Evolutionary conservation across 2,888 invertebrate genomes (phyloP), one percentile per base, ranked within the genome.

Genomic region (Netelia fuscicornis): DNA sequence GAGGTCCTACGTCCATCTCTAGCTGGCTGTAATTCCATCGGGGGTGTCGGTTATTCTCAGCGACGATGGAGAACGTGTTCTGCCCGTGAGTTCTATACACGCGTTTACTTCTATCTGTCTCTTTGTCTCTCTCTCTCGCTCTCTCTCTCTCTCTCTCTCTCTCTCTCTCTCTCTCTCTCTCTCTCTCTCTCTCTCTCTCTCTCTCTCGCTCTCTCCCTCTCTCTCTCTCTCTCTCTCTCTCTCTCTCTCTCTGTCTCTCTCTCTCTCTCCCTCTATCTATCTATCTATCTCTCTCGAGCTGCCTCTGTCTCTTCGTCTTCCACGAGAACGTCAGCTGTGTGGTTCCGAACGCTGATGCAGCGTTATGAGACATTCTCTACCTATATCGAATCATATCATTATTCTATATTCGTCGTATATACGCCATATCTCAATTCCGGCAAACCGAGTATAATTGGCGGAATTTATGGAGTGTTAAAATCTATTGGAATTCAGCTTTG

Each of bases 1-100:
- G 89, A 87, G 88, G 88, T 87, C 89, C 70, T 52, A 10, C 70
- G 70, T 85, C 81, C 81, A 79, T 83, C 56, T 56, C 56, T 56
- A 77, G 74, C 76, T 83, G 67, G 82, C 70, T 87, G 75, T 85
- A 75, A 85, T 82, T 81, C 75, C 74, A 71, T 48, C 85, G 58
- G 74, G 48, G 68, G 79, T 83, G 85, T 79, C 79, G 76, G 80
- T 52, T 74, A 81, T 84, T 81, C 78, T 60, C 72, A 62, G 52
- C 44, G 67, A 44, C 37, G 77, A 67, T 58, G 56, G 77, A 68
- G 77, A 72, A 67, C 60, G 62, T 30, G 54, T 64, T 30, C 60
- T 13, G 70, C 74, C 70, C 64, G 68, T 48, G 37, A 64, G 37
- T 74, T 62, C 48, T 25, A 62, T 62, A 74, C 42, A 37, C 62